Conservation (phyloP, 1,140 invertebrate genomes). For the Listronotus oregonensis region DNA sequence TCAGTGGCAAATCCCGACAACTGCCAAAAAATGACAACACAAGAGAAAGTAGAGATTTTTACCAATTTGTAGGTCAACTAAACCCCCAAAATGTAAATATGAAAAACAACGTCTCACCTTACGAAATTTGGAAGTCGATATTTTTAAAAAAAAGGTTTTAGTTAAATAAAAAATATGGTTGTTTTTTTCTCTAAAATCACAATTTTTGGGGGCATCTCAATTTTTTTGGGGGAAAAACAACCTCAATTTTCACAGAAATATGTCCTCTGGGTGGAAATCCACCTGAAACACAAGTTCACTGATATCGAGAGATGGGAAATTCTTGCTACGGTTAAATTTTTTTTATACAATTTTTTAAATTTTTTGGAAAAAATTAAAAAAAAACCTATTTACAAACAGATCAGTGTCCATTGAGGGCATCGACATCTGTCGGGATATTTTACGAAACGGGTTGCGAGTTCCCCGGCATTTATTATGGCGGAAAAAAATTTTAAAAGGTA, state of each 20-base stretch:
- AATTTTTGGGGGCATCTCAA: constrained; percentile 7
- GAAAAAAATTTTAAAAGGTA: constrained; percentile 6
- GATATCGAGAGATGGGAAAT: background rate
- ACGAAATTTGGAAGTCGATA: background rate
- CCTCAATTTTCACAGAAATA: constrained; percentile 22
- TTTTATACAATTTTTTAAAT: constrained; percentile 15
- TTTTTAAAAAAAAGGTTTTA: background rate
- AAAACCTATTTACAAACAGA: constrained; percentile 36
- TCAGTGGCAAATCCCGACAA: constrained; percentile 13
- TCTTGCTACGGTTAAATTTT: constrained; percentile 1
- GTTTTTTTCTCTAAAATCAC: constrained; percentile 21
- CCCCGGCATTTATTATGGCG: constrained; percentile 7
- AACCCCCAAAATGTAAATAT: background rate
- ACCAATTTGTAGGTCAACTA: constrained; percentile 32
- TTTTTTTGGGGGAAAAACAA: constrained; percentile 7
- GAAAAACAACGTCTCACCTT: background rate
- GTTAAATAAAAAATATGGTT: background rate
- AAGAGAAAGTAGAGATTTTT: constrained; percentile 31
- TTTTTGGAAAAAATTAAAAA: constrained; percentile 16
- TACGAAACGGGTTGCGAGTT: background rate
- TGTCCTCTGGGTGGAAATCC: background rate
- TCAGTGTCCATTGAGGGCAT: constrained; percentile 27
- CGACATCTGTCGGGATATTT: constrained; percentile 16
- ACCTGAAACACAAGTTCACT: constrained; percentile 1
- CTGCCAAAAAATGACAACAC: constrained; percentile 34